These are phyloP conservation scores for Leptura quadrifasciata DNA, from an alignment of 2,888 invertebrate species.

Conservation along the genomic window DNA sequence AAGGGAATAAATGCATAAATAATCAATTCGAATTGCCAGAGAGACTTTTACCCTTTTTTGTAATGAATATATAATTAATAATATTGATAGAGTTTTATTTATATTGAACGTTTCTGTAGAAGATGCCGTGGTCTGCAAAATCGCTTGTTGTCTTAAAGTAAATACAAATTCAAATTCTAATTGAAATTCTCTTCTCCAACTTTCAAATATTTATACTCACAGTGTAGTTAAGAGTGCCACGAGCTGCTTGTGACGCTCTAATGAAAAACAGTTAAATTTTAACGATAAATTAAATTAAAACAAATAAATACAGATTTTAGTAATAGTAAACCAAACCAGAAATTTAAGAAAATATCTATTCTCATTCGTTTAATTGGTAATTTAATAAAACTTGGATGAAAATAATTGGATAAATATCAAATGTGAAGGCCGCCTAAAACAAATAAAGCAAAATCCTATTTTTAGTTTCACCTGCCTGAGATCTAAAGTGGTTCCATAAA, in stretches of 20 bases:
- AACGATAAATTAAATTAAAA: background rate
- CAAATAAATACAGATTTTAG: conserved; percentile 1
- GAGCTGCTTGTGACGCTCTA: conserved; percentile 1
- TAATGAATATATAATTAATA: no score
- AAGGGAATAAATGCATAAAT: no score
- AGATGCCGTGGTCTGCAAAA: no score
- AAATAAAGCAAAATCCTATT: conserved; percentile 56
- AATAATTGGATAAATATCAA: conserved; percentile 56
- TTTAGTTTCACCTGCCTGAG: conserved; percentile 55
- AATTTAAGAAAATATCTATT: conserved; percentile 42
- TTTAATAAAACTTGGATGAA: conserved; percentile 49
- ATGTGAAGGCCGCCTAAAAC: conserved; percentile 55
- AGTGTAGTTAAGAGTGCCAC: background rate
- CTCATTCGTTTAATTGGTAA: conserved; percentile 45
- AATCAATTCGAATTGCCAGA: no score
- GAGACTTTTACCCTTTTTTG: no score
- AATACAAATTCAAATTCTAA: no score
- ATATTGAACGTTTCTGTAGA: no score
- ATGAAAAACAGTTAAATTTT: background rate
- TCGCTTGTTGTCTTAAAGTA: no score
- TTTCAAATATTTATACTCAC: background rate
- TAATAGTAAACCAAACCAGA: conserved; percentile 16
- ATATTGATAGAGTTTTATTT: no score
- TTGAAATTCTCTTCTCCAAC: no score
- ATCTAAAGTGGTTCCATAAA: conserved; percentile 55